Evolutionary conservation across 2,113 vertebrate genomes (phyloP), one percentile per base, ranked within the genome.

Genomic region (Mastomys coucha): DNA sequence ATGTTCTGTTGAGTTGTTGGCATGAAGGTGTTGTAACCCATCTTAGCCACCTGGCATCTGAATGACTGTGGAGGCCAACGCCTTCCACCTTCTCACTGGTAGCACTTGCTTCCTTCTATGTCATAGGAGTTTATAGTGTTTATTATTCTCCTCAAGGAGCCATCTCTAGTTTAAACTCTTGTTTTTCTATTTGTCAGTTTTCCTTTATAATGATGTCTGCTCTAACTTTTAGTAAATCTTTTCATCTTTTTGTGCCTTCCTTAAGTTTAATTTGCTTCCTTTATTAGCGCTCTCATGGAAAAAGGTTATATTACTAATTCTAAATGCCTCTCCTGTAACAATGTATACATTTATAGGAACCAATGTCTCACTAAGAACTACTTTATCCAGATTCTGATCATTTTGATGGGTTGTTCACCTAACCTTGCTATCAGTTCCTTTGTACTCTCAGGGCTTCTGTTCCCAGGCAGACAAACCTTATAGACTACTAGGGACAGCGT

Each of bases 401-500:
- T 56, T 58, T 13, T n/a, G 53, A 58, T 0, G 2, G n/a, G 53
- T 7, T 24, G 10, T 81, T n/a, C 78, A 14, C 22, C 78, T 58
- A n/a, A 81, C 77, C 51, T n/a, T 39, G 53, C 58, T n/a, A n/a
- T 81, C 53, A 58, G 5, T 24, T 39, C 53, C 78, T n/a, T 36
- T 4, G 5, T 36, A 8, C 77, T n/a, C 36, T 19, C 14, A 39
- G 51, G 78, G 53, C 13, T n/a, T 82, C 0, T 8, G 53, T 39
- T 58, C 78, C 39, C 53, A 82, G 53, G 31, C 33, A 22, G 19
- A 56, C 33, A 6, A 36, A 31, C 9, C 19, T 5, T 49, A 31
- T 10, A 45, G 7, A 19, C 31, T 53, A 28, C 10, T 2, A 36
- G 51, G 33, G 1, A 14, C 36, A 24, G 1, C 0, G 6, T 2